Evolutionary conservation across 2,888 invertebrate species (phyloP).

Genomic region (Pediacus dermestoides): DNA sequence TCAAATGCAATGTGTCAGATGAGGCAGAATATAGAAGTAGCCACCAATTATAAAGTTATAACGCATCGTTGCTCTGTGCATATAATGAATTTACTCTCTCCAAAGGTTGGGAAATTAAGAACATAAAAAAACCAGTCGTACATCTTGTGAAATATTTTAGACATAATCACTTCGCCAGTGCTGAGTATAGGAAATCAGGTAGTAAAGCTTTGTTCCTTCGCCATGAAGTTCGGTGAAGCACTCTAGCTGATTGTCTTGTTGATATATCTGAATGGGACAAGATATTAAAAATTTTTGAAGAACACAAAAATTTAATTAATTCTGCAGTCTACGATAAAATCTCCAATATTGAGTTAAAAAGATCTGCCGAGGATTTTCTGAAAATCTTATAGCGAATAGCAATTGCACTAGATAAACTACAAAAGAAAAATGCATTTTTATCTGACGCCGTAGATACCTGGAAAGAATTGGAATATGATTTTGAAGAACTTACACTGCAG

Average conservation of each 20-base stretch:
- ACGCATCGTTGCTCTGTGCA: slow-evolving; percentile 3
- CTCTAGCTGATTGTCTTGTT: slow-evolving; percentile 9
- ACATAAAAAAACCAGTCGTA: background rate
- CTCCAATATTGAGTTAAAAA: slow-evolving; percentile 17
- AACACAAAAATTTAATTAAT: slow-evolving; percentile 11
- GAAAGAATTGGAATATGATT: slow-evolving; percentile 13
- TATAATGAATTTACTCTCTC: slow-evolving; percentile 2
- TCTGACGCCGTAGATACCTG: slow-evolving; percentile 19
- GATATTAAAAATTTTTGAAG: slow-evolving; percentile 11
- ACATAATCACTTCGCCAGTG: slow-evolving; percentile 11
- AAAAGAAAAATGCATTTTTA: slow-evolving; percentile 15
- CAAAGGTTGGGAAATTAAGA: background rate
- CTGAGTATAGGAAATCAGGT: slow-evolving; percentile 8
- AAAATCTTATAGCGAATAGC: slow-evolving; percentile 17
- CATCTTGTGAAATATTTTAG: slow-evolving; percentile 8
- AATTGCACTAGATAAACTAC: slow-evolving; percentile 21
- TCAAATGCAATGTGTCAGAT: too few relatives aligned
- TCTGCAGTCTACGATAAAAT: slow-evolving; percentile 11
- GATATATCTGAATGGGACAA: slow-evolving; percentile 12
- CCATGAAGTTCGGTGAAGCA: slow-evolving; percentile 9
- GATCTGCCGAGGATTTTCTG: slow-evolving; percentile 10
- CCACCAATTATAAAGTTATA: background rate
- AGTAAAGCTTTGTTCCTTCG: slow-evolving; percentile 7
- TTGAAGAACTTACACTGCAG: slow-evolving; percentile 11
- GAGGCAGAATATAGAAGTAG: background rate